Evolutionary conservation across 2,113 vertebrate species (phyloP).

Genomic region (Trematomus loennbergii): DNA sequence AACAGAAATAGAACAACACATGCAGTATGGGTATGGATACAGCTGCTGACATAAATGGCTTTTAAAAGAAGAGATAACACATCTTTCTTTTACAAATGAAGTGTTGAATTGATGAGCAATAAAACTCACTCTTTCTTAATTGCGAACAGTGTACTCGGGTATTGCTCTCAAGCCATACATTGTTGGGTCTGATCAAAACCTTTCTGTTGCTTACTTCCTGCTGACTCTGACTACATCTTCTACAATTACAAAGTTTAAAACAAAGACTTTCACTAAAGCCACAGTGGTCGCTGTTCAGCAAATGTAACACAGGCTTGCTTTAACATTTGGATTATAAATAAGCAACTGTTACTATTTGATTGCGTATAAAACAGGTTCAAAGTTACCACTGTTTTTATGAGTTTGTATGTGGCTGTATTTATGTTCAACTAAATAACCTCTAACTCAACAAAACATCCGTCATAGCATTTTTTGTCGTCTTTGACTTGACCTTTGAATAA

Average conservation of each 20-base stretch:
- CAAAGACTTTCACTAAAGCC: too few species aligned
- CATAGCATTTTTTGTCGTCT: neutral
- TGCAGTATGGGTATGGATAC: constrained; percentile 29
- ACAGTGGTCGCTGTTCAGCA: neutral
- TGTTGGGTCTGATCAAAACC: neutral
- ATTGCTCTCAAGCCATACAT: neutral
- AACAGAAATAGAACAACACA: neutral
- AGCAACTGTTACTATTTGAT: neutral
- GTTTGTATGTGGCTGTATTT: constrained; percentile 52
- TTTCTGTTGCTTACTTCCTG: neutral
- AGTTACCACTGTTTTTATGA: neutral
- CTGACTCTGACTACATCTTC: neutral
- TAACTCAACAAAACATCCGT: constrained; percentile 1
- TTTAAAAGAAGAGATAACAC: neutral
- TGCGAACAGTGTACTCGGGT: neutral
- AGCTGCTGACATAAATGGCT: constrained; percentile 21
- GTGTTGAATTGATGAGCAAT: neutral
- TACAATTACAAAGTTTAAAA: neutral
- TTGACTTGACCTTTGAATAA: neutral
- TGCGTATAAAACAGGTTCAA: neutral
- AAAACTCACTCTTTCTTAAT: neutral
- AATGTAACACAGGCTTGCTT: neutral
- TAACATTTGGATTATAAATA: neutral
- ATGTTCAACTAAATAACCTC: constrained; percentile 27
- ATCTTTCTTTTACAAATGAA: neutral